phyloP scores from a whole-genome alignment of 1,140 invertebrate genomes.

The Drosophila serrata region DNA sequence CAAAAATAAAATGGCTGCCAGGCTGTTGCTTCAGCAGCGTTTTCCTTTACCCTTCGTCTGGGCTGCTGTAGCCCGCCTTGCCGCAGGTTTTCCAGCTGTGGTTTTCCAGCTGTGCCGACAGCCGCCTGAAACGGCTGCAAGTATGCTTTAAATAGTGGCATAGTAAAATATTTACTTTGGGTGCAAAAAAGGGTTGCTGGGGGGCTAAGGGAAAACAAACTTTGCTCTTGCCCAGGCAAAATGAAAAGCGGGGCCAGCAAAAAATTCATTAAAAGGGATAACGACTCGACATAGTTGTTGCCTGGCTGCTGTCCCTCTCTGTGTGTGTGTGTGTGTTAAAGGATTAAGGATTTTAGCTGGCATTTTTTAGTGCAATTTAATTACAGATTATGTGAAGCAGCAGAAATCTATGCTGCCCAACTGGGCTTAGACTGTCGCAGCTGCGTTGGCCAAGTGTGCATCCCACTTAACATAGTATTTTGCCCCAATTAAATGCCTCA shows the following conservation, averaged over 20 bases:
- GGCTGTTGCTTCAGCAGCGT: slow-evolving; percentile 61
- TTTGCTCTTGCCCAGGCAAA: slow-evolving; percentile 45
- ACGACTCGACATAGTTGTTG: slow-evolving; percentile 75
- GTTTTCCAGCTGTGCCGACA: slow-evolving; percentile 68
- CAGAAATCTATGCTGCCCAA: slow-evolving; percentile 37
- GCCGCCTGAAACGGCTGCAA: slow-evolving; percentile 43
- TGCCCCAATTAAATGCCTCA: slow-evolving; percentile 56
- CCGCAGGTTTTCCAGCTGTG: slow-evolving; percentile 43
- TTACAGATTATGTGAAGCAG: slow-evolving; percentile 71
- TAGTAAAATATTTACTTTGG: slow-evolving; percentile 81
- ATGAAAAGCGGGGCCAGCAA: slow-evolving; percentile 62
- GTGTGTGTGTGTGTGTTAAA: slow-evolving; percentile 23
- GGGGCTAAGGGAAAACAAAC: slow-evolving; percentile 39
- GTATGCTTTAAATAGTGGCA: slow-evolving; percentile 78
- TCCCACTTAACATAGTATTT: slow-evolving; percentile 8
- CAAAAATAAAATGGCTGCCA: slow-evolving; percentile 78
- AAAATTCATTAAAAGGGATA: slow-evolving; percentile 84
- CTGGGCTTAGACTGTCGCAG: slow-evolving; percentile 16
- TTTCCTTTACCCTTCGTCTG: slow-evolving; percentile 16
- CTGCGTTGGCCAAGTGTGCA: slow-evolving; percentile 9
- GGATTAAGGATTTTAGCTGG: slow-evolving; percentile 68
- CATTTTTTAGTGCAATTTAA: slow-evolving; percentile 78
- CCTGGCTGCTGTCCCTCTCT: slow-evolving; percentile 18
- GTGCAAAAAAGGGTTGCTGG: slow-evolving; percentile 52
- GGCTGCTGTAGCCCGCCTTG: slow-evolving; percentile 10